Conservation (phyloP, 30 jellyfish, hydroid and myxozoan species). For the Aurelia aurita region DNA sequence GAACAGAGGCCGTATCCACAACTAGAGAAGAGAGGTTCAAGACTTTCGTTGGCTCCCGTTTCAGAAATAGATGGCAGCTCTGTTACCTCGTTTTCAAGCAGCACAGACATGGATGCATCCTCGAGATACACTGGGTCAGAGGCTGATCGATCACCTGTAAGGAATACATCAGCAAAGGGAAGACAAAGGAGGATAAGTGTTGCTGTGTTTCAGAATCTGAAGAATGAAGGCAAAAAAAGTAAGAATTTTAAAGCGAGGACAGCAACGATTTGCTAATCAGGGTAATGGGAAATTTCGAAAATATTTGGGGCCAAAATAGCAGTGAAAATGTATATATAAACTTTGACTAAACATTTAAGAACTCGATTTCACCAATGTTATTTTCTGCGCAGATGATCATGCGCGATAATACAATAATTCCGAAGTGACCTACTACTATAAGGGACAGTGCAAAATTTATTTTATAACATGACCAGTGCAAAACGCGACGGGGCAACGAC, state of each 20-base stretch:
- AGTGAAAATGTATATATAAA: no score
- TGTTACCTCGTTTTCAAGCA: constrained; percentile 35
- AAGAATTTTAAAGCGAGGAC: not conserved
- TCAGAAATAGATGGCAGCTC: constrained; percentile 25
- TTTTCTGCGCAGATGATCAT: no score
- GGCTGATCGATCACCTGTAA: not conserved
- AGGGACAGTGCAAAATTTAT: not conserved
- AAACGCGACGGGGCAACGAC: no score
- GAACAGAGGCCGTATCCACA: constrained; percentile 2
- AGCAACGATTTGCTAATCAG: not conserved
- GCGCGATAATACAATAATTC: no score
- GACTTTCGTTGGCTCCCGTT: not conserved
- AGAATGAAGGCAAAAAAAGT: constrained; percentile 68
- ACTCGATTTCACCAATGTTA: no score
- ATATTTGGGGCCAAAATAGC: not conserved
- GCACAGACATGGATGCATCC: constrained; percentile 1
- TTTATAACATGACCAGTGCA: not conserved
- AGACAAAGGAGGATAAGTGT: constrained; percentile 66
- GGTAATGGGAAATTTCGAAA: not conserved
- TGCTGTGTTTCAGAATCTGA: constrained; percentile 42
- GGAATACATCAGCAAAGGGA: constrained; percentile 43
- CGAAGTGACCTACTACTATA: no score
- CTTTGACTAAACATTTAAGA: no score
- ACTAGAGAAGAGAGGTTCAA: constrained; percentile 5
- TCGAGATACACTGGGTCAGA: constrained; percentile 7